phyloP scores from a whole-genome alignment of 2,113 vertebrate species.

The Indicator maculatus region DNA sequence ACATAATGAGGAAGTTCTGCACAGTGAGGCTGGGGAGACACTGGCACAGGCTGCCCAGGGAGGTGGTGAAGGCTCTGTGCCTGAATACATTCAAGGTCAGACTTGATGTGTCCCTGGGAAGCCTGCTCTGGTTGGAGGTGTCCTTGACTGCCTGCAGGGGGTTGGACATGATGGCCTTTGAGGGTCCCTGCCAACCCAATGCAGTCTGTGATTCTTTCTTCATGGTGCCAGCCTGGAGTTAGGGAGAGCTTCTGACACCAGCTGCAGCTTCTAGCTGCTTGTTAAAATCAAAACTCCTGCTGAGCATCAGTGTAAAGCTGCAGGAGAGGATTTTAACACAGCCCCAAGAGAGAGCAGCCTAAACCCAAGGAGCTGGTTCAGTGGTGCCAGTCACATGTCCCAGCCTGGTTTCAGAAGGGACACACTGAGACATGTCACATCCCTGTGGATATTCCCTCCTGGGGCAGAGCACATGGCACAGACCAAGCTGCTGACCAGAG shows the following conservation, averaged over 20 bases:
- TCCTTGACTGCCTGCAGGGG: no score
- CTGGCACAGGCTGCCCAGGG: no score
- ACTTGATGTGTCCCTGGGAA: no score
- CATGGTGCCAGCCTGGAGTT: background rate
- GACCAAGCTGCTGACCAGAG: background rate
- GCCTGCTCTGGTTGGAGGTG: no score
- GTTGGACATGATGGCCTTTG: no score
- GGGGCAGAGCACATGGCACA: rapidly evolving
- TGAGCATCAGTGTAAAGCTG: background rate
- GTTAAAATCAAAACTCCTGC: background rate
- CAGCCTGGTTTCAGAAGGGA: background rate
- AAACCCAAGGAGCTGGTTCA: background rate
- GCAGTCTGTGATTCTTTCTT: no score
- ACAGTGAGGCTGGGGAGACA: no score
- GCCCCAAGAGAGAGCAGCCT: background rate
- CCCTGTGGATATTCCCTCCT: background rate
- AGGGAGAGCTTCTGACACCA: background rate
- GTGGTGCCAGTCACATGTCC: background rate
- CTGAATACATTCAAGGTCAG: no score
- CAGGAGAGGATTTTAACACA: background rate
- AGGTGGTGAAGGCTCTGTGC: no score
- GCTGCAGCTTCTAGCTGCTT: background rate
- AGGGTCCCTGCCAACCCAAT: no score
- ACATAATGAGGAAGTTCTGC: no score
- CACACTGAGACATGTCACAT: rapidly evolving